phyloP scores from a whole-genome alignment of 2,797 vertebrate species.

The Chaenodraco wilsoni region DNA sequence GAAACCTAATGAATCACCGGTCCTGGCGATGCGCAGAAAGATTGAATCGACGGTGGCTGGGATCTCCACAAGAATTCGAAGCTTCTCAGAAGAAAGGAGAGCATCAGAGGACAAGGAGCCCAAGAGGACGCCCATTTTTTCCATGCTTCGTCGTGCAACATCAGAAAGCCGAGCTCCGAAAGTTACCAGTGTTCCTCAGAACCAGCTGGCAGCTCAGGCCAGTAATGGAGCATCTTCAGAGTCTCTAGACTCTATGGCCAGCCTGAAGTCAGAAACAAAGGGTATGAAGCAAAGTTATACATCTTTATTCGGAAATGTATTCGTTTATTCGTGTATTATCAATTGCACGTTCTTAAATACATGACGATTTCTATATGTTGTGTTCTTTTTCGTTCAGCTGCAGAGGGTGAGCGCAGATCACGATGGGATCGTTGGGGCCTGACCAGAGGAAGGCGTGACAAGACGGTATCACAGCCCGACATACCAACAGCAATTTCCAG shows the following conservation, averaged over 20 bases:
- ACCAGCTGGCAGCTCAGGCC: conserved; percentile 86
- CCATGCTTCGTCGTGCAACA: conserved; percentile 89
- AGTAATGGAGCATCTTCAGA: conserved; percentile 88
- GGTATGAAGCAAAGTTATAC: background rate
- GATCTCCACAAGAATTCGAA: conserved; percentile 91
- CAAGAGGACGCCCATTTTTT: conserved; percentile 88
- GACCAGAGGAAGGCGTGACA: conserved; percentile 89
- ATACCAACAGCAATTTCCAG: conserved; percentile 88
- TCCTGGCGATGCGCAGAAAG: conserved; percentile 89
- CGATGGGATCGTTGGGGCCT: conserved; percentile 96
- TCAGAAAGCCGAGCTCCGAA: conserved; percentile 90
- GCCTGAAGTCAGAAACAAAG: conserved; percentile 86
- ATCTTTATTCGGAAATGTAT: too few relatives aligned
- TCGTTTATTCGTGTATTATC: background rate
- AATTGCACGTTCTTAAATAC: background rate
- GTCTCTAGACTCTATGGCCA: conserved; percentile 92
- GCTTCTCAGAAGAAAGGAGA: conserved; percentile 88
- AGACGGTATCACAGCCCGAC: conserved; percentile 91
- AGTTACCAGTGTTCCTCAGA: conserved; percentile 84
- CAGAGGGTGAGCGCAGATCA: conserved; percentile 83
- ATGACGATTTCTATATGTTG: conserved; percentile 16
- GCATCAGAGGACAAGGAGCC: conserved; percentile 78
- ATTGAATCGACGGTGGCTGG: conserved; percentile 93
- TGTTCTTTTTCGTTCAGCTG: conserved; percentile 51
- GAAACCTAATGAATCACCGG: conserved; percentile 88